These are phyloP conservation scores for Chaetorhynchus papuensis DNA, from an alignment of 2,113 vertebrate genomes.

Conservation along the genomic window DNA sequence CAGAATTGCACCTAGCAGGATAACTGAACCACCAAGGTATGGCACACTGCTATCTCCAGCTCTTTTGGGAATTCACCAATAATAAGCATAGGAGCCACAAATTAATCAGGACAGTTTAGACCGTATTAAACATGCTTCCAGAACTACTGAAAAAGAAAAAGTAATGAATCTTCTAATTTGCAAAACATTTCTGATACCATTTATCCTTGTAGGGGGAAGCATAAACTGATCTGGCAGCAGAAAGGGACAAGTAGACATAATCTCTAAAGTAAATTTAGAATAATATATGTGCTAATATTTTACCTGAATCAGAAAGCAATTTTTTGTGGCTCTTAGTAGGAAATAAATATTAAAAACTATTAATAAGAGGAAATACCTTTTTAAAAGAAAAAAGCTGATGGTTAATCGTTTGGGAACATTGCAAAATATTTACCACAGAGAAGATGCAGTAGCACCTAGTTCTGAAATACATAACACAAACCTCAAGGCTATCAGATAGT, in stretches of 20 bases:
- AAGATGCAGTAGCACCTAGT: not conserved
- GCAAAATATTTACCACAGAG: not conserved
- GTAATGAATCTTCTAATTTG: not conserved
- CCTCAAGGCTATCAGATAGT: not conserved
- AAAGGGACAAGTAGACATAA: not conserved
- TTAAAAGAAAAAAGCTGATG: not conserved
- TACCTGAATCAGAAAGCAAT: not conserved
- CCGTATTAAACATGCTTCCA: not conserved
- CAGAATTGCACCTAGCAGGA: not conserved
- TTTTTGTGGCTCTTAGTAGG: not conserved
- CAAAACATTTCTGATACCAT: not conserved
- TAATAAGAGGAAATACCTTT: not conserved
- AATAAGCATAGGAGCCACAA: not conserved
- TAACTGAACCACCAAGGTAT: not conserved
- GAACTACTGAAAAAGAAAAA: not conserved
- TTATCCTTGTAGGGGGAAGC: not conserved
- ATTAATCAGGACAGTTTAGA: not conserved
- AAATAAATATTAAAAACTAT: not conserved
- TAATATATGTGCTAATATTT: not conserved
- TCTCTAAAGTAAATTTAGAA: not conserved
- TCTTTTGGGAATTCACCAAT: constrained; percentile 11
- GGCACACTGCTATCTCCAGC: not conserved
- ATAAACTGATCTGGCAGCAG: not conserved
- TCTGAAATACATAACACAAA: not conserved
- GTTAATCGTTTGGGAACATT: not conserved